phyloP scores from a whole-genome alignment of 64 coral and sea anemone species.

The Exaiptasia diaphana region DNA sequence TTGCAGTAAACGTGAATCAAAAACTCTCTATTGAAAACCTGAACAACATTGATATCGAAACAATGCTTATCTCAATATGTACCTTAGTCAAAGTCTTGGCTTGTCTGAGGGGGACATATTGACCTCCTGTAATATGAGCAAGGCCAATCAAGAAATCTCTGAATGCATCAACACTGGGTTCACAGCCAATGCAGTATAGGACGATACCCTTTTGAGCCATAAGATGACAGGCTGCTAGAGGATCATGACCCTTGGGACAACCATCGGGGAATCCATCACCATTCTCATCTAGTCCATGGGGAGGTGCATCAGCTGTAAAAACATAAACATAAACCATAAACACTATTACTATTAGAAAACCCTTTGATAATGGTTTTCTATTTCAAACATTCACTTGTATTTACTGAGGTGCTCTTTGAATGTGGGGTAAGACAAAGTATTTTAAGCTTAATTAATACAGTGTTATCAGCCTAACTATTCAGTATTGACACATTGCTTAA shows the following conservation, averaged over 20 bases:
- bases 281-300: slow-evolving; percentile 67
- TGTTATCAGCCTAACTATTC: no score
- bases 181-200: slow-evolving; percentile 92
- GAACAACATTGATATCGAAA: no score
- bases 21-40: no score
- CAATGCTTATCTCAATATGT: no score
- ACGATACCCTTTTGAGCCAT: slow-evolving; percentile 88
- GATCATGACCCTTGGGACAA: slow-evolving; percentile 73
- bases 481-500: no score
- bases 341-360: neutral
- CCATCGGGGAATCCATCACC: slow-evolving; percentile 78
- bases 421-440: no score
- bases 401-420: no score
- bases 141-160: slow-evolving; percentile 82
- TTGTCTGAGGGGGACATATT: slow-evolving; percentile 77
- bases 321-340: neutral
- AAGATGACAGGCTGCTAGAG: slow-evolving; percentile 42
- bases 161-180: slow-evolving; percentile 53
- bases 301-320: slow-evolving; percentile 84
- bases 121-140: slow-evolving; percentile 77
- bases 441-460: no score
- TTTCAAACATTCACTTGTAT: no score
- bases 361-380: no score
- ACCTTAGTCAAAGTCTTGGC: slow-evolving; percentile 71
- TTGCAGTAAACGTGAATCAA: no score